These are phyloP conservation scores for Sympetrum striolatum DNA, from an alignment of 2,888 invertebrate species.

Conservation along the genomic window DNA sequence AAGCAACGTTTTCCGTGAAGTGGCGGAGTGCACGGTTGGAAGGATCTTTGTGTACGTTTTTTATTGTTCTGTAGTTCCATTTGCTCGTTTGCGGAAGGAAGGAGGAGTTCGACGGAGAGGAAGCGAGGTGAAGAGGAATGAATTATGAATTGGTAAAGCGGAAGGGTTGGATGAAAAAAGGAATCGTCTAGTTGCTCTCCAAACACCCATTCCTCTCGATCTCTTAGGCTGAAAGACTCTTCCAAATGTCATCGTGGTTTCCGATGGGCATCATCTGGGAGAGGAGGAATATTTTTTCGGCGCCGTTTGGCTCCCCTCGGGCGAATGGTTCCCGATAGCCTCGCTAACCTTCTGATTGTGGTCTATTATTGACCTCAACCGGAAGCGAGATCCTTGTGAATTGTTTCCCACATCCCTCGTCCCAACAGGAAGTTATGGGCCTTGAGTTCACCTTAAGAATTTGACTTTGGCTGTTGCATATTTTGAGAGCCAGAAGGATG, in stretches of 20 bases:
- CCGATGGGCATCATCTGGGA: neutral
- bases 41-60: neutral
- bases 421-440: too few species aligned
- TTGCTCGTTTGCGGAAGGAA: neutral
- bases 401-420: too few species aligned
- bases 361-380: too few species aligned
- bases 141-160: neutral
- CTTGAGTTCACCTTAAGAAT: too few species aligned
- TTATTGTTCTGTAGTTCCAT: neutral
- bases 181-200: neutral
- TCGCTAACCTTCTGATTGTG: too few species aligned
- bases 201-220: neutral
- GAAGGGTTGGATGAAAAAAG: neutral
- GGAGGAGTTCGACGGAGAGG: neutral
- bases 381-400: too few species aligned
- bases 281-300: neutral
- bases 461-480: too few species aligned
- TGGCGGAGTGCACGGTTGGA: neutral
- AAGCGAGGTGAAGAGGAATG: neutral
- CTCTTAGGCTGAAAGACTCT: neutral
- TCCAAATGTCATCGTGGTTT: neutral
- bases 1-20: neutral
- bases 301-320: neutral
- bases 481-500: too few species aligned
- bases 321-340: neutral